Base-by-base conservation (phyloP, 2,113 vertebrate species). In the Marcusenius ussheri region DNA sequence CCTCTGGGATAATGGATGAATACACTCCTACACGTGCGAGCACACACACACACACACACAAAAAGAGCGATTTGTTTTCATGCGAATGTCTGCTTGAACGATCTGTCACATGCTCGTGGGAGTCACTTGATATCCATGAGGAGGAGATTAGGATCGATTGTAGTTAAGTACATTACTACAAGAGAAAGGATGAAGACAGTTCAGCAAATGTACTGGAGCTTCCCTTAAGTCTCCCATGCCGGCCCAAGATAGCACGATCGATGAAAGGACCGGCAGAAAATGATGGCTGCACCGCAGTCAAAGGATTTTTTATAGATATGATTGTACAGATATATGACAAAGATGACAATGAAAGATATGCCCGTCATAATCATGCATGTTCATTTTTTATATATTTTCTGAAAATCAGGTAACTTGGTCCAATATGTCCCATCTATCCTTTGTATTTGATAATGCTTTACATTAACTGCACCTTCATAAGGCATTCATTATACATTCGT, bases 71-170 rank as follows among this genome's bases (percentile, higher is more conserved):
- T 88, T 88, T 88, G 51, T 88, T 58, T 88, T 42, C 17, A 39
- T 39, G 27, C 3, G 17, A 88, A 88, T 50, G 51, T 45, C 50
- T 39, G 50, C 27, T 49, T n/a, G 21, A 58, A 88, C 58, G 87
- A 88, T 88, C 87, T 13, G 87, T 88, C 53, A 62, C 21, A 62
- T 56, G 56, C 56, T 88, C 53, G 10, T 45, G 87, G 87, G 87
- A 88, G 31, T 88, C 21, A 45, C 53, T 88, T 58, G 56, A 88
- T 88, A 88, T 88, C 87, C 35, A 62, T 39, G 87, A 88, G 56
- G 87, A 62, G 56, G 53, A 88, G 87, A 88, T 88, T 39, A 66
- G 87, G 87, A 88, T 88, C 87, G 87, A 88, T 88, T 88, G 87
- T 66, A 62, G 35, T 62, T 88, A 88, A 88, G 87, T 88, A 88